phyloP scores from a whole-genome alignment of 1,140 invertebrate genomes.

The Drosophila ambigua region DNA sequence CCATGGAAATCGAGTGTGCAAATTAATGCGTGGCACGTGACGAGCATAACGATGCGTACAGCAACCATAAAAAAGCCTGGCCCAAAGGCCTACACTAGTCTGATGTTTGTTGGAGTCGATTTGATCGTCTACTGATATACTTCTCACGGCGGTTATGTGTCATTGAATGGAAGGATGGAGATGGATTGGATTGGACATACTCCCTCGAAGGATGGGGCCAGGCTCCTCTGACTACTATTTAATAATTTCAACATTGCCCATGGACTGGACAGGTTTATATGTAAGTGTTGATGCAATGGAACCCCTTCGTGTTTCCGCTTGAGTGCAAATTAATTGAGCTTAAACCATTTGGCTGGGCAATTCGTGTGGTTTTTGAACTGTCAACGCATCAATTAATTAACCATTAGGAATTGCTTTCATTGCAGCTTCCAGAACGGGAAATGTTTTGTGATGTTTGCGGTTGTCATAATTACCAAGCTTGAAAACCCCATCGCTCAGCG shows the following conservation, averaged over 20 bases:
- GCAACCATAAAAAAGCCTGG: no score
- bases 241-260: no score
- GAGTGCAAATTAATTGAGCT: constrained; percentile 16
- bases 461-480: constrained; percentile 55
- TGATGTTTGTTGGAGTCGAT: no score
- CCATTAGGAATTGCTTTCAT: constrained; percentile 39
- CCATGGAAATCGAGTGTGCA: constrained; percentile 58
- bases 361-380: constrained; percentile 45
- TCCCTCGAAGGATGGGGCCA: no score
- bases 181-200: no score
- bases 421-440: not conserved
- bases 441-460: constrained; percentile 45
- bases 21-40: constrained; percentile 73
- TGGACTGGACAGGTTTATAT: no score
- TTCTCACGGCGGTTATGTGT: no score
- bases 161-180: no score
- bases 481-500: constrained; percentile 35
- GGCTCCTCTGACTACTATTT: no score
- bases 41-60: constrained; percentile 50
- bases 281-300: no score
- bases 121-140: no score
- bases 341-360: constrained; percentile 3
- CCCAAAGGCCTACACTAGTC: no score
- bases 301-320: not conserved
- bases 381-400: constrained; percentile 68